Evolutionary conservation across 2,888 invertebrate species (phyloP), one percentile per base, ranked within the genome.

Genomic region (Metallyticus violacea): DNA sequence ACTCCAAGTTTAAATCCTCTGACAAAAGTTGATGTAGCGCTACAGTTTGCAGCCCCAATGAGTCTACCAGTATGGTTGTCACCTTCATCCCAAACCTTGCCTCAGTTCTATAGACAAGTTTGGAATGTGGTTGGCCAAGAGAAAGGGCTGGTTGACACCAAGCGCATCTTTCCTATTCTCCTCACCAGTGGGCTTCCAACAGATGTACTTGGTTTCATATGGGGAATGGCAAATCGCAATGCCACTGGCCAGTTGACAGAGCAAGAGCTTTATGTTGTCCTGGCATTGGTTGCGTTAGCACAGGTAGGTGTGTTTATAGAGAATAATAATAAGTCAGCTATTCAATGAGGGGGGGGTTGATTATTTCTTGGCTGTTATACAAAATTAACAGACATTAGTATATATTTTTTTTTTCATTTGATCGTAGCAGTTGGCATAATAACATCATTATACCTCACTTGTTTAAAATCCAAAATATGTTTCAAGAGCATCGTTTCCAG

Each of bases 251-350:
- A 91, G 80, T 90, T 93, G 40, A 93, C 92, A 0, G 92, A 93
- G 87, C 92, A 92, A 86, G 93, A 93, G 87, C 89, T 93, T 0
- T 93, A 93, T 87, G 90, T 92, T 15, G 91, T 92, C 77, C 89
- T 93, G 76, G 92, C 92, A n/a, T 89, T 93, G 15, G 92, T 93
- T 2, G 92, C 92, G 2, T 90, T 93, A 0, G 93, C 93, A 27
- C 93, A 93, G 89, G 92, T 92, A 82, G 91, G 76, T 77, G 25
- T 7, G n/a, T n/a, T n/a, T n/a, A n/a, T n/a, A n/a, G n/a, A n/a
- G n/a, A n/a, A n/a, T n/a, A n/a, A n/a, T n/a, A n/a, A n/a, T n/a
- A n/a, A n/a, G n/a, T n/a, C n/a, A n/a, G n/a, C n/a, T n/a, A n/a
- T n/a, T n/a, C n/a, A n/a, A n/a, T n/a, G n/a, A n/a, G n/a, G n/a